Evolutionary conservation across 1,140 invertebrate genomes (phyloP).

Genomic region (Danaus plexippus): DNA sequence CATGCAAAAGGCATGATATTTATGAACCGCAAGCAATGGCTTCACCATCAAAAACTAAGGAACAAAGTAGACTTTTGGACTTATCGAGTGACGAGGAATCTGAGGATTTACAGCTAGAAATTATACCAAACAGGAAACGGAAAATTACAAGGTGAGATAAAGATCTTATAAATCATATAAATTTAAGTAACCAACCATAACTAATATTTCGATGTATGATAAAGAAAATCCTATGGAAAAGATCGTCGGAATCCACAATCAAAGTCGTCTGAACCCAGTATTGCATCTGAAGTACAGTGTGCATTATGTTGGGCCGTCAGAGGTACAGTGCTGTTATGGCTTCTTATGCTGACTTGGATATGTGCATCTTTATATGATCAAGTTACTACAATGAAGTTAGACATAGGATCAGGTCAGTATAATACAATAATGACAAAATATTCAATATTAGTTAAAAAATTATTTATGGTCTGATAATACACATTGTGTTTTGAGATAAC

Average conservation of each 20-base stretch:
- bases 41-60: conserved; percentile 68
- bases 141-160: conserved; percentile 51
- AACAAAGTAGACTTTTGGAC: conserved; percentile 76
- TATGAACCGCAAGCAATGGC: conserved; percentile 48
- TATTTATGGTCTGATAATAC: too few species aligned
- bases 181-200: background rate
- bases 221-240: conserved; percentile 33
- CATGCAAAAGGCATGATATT: conserved; percentile 39
- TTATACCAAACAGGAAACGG: conserved; percentile 74
- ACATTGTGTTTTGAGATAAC: too few species aligned
- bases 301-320: conserved; percentile 56
- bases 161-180: conserved; percentile 7
- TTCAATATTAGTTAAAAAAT: too few species aligned
- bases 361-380: conserved; percentile 61
- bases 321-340: conserved; percentile 53
- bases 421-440: background rate
- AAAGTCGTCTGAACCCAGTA: conserved; percentile 38
- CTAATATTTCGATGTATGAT: background rate
- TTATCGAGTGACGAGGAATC: conserved; percentile 75
- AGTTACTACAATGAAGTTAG: conserved; percentile 47
- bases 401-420: conserved; percentile 50
- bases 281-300: conserved; percentile 55
- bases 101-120: conserved; percentile 74
- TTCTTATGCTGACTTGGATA: conserved; percentile 62
- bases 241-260: conserved; percentile 35